phyloP scores from a whole-genome alignment of 2,113 vertebrate species.

The Perognathus longimembris region DNA sequence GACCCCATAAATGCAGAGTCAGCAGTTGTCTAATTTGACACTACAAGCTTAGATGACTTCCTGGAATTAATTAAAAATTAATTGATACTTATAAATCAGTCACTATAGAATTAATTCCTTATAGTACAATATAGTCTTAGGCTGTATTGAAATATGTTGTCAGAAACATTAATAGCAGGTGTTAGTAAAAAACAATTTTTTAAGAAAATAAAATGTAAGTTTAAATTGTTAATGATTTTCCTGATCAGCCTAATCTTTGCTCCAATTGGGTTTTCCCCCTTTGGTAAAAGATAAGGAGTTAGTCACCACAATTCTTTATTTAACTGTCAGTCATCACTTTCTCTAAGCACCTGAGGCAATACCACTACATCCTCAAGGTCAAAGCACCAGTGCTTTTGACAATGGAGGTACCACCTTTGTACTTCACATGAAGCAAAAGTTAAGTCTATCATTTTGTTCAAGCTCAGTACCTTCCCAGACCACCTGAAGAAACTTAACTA shows the following conservation, averaged over 20 bases:
- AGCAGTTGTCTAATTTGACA: conserved; percentile 35
- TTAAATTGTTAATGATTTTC: conserved; percentile 38
- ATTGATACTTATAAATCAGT: conserved; percentile 62
- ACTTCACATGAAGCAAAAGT: background rate
- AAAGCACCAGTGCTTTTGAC: background rate
- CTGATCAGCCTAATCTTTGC: background rate
- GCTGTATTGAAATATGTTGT: conserved; percentile 1
- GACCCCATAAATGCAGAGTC: conserved; percentile 34
- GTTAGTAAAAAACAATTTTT: conserved; percentile 38
- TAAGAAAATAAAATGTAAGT: conserved; percentile 42
- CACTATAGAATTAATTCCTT: conserved; percentile 55
- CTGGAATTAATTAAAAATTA: conserved; percentile 70
- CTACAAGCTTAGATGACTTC: conserved; percentile 56
- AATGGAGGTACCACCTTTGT: background rate
- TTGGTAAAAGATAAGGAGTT: background rate
- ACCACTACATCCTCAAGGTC: background rate
- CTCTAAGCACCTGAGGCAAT: background rate
- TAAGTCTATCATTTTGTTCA: background rate
- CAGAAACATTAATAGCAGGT: conserved; percentile 44
- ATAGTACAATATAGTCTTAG: conserved; percentile 4
- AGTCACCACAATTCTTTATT: background rate
- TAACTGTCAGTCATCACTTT: background rate
- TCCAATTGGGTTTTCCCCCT: background rate
- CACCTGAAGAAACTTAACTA: conserved; percentile 24
- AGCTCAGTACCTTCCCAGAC: background rate